Base-by-base conservation (phyloP, 2,113 vertebrate species). In the Crotophaga sulcirostris region DNA sequence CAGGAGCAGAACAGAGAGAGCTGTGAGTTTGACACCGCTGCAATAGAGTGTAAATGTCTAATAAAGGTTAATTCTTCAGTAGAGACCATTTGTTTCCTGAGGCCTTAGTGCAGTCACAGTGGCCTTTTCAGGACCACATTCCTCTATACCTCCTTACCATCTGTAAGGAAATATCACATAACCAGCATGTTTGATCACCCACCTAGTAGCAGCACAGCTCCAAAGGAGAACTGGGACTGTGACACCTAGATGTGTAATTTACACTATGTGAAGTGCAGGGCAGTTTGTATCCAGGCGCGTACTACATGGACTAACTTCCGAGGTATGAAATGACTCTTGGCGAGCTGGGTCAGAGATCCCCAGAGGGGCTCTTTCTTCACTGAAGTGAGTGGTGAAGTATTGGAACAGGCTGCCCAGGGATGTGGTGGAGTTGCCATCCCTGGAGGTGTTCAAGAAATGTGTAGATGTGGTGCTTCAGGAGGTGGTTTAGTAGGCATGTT, bases 181-280 rank as follows among this genome's bases (percentile, higher is more conserved):
- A 42, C 12, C 11, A 9, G 12, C 6, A 14, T 26, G 21, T 52
- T 17, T 45, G n/a, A 18, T 64, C 36, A 19, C 49, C 49, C 5
- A 15, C 33, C 21, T 18, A 4, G 31, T 5, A 38, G 40, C 31
- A 73, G 44, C 56, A 72, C 38, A 52, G 28, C 36, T 82, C 49
- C 44, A 31, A 4, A 38, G 56, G 25, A 34, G 20, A 34, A 24
- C 19, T 10, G 6, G 36, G 18, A 31, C 69, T 36, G 1, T 36
- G 26, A 47, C 36, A 11, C 0, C 2, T 7, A 51, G 40, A 29
- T 0, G 1, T 26, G 23, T 45, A 7, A 11, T 8, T 40, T 19
- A 5, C 3, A 1, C 26, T 20, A 20, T 23, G 51, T 42, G 34
- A 66, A n/a, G 26, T 2, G 9, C 16, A 33, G 58, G 13, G 45